Evolutionary conservation across 2,797 vertebrate species (phyloP), one percentile per base, ranked within the genome.

Genomic region (Crenichthys baileyi): DNA sequence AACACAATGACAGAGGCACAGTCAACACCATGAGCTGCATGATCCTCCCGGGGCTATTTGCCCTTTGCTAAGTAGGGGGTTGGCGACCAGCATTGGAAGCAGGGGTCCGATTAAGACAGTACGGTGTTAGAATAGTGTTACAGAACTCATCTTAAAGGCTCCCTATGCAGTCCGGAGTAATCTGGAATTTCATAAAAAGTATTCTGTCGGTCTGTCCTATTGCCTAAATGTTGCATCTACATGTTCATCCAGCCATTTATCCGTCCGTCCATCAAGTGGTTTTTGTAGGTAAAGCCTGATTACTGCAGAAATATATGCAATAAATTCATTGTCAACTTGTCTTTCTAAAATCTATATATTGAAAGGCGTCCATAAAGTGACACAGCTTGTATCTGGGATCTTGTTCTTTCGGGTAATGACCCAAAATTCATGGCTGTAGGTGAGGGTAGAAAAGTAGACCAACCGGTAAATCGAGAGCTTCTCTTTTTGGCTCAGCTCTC

Each of bases 31-130:
- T 79, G 84, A 85, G 77, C 80, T 77, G 83, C 58, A 79, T 85
- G 85, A 88, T 89, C 90, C 88, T 92, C 91, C 73, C 79, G 89
- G 87, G 88, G 91, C 86, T 84, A 76, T 94, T 91, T 94, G 91
- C 83, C 90, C 92, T 93, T 93, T 29, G 24, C 87, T 92, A 87
- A 90, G 83, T 83, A 48, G 46, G 79, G 75, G 78, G 89, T 83
- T 76, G 87, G 82, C 20, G 82, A 76, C 79, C 15, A 48, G 78
- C 86, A 84, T 86, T 83, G 75, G 81, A 82, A 87, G 88, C 83
- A 84, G 90, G 88, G 87, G 86, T 91, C 91, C 79, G 79, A 92
- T 91, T 89, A 91, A 94, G 87, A 84, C 87, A 81, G 91, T 81
- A 51, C 83, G 83, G 73, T 77, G 78, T 65, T 56, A 83, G 80